Percentiles rank a stretch among this genome's conserved stretches.
Evolutionary conservation across 2,113 vertebrate species (phyloP).

Genomic region (Uria aalge): DNA sequence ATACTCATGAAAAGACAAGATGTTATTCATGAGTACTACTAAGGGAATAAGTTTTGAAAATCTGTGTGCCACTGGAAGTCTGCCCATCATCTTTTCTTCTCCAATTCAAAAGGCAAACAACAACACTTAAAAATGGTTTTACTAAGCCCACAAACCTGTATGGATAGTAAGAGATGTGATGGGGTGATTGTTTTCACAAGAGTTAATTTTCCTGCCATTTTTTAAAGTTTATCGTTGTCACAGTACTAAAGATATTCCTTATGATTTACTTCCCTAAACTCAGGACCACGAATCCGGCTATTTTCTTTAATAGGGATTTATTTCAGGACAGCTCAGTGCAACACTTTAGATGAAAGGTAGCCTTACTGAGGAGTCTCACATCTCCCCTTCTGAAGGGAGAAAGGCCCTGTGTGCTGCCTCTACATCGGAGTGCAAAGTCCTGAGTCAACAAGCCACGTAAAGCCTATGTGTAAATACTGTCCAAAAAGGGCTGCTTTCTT

Average conservation of each 20-base stretch:
- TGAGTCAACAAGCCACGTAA: not conserved
- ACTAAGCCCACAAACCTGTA: not conserved
- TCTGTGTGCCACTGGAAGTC: not conserved
- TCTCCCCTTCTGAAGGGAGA: not conserved
- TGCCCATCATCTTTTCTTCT: not conserved
- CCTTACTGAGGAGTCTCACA: not conserved
- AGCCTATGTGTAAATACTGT: not conserved
- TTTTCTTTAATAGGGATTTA: not conserved
- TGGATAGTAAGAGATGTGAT: not conserved
- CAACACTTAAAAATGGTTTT: not conserved
- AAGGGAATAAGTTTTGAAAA: not conserved
- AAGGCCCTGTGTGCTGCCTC: not conserved
- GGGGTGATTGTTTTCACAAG: not conserved
- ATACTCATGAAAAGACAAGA: not conserved
- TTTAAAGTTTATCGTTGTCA: not conserved
- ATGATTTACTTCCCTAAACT: not conserved
- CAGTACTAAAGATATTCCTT: not conserved
- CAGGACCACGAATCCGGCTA: not conserved
- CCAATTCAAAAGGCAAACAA: not conserved
- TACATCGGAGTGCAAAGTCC: not conserved
- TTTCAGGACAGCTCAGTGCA: not conserved
- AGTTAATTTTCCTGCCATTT: not conserved
- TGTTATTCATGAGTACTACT: not conserved
- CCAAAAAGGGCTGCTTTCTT: not conserved
- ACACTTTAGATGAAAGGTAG: not conserved